Conservation (phyloP, 1,140 invertebrate genomes). For the Tetramorium simillimum region DNA sequence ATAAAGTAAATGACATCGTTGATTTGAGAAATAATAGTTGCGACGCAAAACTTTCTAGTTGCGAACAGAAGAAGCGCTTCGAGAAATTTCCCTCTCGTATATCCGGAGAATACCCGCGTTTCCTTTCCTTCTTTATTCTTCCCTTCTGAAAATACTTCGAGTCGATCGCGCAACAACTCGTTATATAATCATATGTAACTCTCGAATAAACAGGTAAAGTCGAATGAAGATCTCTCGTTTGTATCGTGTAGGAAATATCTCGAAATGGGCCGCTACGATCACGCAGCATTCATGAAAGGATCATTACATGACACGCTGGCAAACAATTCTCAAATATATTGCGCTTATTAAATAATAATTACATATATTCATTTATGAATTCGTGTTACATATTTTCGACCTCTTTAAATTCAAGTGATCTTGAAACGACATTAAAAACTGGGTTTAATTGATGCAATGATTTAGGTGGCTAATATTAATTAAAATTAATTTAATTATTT, state of each 20-base stretch:
- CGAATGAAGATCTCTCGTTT: background rate
- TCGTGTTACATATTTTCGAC: conserved; percentile 35
- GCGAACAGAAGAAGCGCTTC: background rate
- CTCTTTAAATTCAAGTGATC: conserved; percentile 31
- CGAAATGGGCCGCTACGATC: conserved; percentile 53
- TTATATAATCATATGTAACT: background rate
- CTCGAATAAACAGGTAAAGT: background rate
- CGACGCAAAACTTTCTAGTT: background rate
- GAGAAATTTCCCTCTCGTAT: background rate
- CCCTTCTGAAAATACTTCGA: background rate
- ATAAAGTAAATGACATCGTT: background rate
- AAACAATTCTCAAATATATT: background rate
- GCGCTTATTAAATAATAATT: conserved; percentile 58
- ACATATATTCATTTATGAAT: conserved; percentile 59
- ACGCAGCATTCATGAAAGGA: conserved; percentile 55
- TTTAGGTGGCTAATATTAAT: background rate
- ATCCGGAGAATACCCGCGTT: background rate
- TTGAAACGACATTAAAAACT: conserved; percentile 10
- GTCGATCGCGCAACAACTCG: background rate
- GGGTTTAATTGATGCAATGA: background rate
- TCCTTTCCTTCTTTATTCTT: background rate
- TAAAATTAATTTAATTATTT: conserved; percentile 9
- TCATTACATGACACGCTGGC: background rate
- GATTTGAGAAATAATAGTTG: background rate
- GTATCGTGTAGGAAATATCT: conserved; percentile 22